These are phyloP conservation scores for Zygogramma bicolorata DNA, from an alignment of 2,888 invertebrate species.

Conservation along the genomic window DNA sequence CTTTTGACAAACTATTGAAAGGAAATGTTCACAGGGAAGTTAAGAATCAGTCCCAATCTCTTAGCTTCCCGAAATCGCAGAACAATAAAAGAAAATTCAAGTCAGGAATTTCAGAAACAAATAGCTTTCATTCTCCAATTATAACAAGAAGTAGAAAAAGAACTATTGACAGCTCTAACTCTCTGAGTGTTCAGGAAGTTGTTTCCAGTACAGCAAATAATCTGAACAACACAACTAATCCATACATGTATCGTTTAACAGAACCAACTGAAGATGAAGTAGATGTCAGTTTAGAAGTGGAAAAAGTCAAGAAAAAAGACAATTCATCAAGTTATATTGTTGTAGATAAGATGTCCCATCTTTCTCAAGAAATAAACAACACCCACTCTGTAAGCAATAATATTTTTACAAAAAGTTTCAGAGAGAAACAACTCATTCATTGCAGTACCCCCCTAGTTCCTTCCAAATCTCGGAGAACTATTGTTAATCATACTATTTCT, in stretches of 20 bases:
- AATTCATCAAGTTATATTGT: conserved; percentile 33
- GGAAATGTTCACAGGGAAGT: conserved; percentile 28
- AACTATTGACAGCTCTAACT: conserved; percentile 9
- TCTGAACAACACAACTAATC: conserved; percentile 13
- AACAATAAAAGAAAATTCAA: not conserved
- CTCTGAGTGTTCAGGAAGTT: not conserved
- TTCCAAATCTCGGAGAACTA: conserved; percentile 16
- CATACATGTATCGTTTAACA: conserved; percentile 13
- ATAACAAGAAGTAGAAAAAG: conserved; percentile 28
- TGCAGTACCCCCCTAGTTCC: conserved; percentile 44
- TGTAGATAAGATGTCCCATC: not conserved
- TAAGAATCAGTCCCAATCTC: not conserved
- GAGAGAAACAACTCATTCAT: conserved; percentile 34
- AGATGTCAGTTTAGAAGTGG: conserved; percentile 39
- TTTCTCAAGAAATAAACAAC: not conserved
- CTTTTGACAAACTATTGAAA: conserved; percentile 54
- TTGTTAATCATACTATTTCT: conserved; percentile 32
- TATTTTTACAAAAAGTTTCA: conserved; percentile 40
- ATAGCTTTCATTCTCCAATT: conserved; percentile 27
- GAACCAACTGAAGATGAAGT: conserved; percentile 34
- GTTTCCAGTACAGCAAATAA: not conserved
- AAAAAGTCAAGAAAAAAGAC: conserved; percentile 10
- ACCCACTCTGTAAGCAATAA: conserved; percentile 4
- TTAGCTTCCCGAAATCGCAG: not conserved
- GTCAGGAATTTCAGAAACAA: conserved; percentile 4